phyloP scores from a whole-genome alignment of 2,888 invertebrate genomes.

The Stegana nigrithorax region DNA sequence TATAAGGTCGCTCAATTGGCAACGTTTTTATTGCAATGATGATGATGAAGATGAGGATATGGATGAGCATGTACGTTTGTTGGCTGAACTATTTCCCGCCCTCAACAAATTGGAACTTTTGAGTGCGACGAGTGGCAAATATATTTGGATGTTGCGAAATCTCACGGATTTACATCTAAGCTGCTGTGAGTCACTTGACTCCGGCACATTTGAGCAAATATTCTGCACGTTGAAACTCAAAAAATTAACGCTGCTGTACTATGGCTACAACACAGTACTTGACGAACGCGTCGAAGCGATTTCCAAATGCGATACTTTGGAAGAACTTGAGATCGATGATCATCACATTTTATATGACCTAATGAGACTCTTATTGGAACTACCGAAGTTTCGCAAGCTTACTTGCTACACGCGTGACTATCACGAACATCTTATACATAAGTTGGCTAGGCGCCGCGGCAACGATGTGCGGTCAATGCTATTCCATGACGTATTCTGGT shows the following conservation, averaged over 20 bases:
- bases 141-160: conserved; percentile 33
- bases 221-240: conserved; percentile 30
- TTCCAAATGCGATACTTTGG: conserved; percentile 31
- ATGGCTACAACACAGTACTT: conserved; percentile 25
- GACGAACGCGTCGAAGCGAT: conserved; percentile 15
- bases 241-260: conserved; percentile 37
- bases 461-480: conserved; percentile 31
- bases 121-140: conserved; percentile 26
- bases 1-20: conserved; percentile 21
- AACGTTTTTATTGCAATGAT: not conserved
- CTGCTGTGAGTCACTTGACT: conserved; percentile 30
- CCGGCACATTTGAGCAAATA: conserved; percentile 20
- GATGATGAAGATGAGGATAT: conserved; percentile 8
- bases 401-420: conserved; percentile 34
- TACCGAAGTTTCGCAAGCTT: conserved; percentile 31
- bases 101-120: conserved; percentile 31
- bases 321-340: conserved; percentile 43
- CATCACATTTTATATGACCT: conserved; percentile 31
- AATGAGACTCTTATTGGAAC: conserved; percentile 27
- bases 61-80: conserved; percentile 28
- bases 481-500: conserved; percentile 38
- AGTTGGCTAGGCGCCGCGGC: conserved; percentile 21
- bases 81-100: conserved; percentile 39
- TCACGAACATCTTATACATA: conserved; percentile 22
- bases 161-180: conserved; percentile 36